Conservation (phyloP, 35 echinoderm and acorn worm species). For the Heliocidaris erythrogramma region DNA sequence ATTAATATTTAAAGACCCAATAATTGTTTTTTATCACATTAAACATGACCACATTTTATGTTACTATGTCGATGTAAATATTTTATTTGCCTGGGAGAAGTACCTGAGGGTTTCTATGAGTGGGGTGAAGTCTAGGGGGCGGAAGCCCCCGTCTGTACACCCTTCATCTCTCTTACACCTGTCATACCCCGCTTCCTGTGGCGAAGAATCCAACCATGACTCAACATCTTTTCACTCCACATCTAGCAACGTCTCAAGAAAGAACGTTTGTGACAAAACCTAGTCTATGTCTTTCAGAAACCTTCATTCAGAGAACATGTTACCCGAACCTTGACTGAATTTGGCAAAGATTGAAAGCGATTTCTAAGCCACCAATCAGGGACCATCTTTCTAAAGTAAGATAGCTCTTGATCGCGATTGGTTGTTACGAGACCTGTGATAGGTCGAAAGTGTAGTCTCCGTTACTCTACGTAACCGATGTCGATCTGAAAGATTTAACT, state of each 20-base stretch:
- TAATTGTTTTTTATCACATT: background rate
- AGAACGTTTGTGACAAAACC: constrained; percentile 15
- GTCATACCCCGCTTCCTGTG: constrained; percentile 22
- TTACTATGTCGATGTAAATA: background rate
- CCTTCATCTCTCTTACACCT: constrained; percentile 15
- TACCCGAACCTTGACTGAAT: background rate
- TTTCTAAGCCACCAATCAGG: background rate
- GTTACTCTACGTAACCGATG: too few relatives aligned
- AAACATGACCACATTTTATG: too few relatives aligned
- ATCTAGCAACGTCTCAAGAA: constrained; percentile 3
- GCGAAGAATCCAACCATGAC: constrained; percentile 21
- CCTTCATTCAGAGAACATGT: background rate
- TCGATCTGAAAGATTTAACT: too few relatives aligned
- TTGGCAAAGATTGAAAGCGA: background rate
- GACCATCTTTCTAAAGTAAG: background rate
- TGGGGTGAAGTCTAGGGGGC: background rate
- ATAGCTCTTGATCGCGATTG: background rate
- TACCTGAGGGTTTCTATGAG: background rate
- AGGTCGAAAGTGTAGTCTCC: background rate
- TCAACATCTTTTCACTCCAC: constrained; percentile 6
- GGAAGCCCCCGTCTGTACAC: constrained; percentile 30
- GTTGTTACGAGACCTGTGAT: background rate
- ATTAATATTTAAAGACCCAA: background rate
- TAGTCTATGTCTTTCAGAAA: constrained; percentile 6
- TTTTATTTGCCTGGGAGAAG: background rate